Evolutionary conservation across 2,113 vertebrate genomes (phyloP), one percentile per base, ranked within the genome.

Genomic region (Proterorhinus semilunaris): DNA sequence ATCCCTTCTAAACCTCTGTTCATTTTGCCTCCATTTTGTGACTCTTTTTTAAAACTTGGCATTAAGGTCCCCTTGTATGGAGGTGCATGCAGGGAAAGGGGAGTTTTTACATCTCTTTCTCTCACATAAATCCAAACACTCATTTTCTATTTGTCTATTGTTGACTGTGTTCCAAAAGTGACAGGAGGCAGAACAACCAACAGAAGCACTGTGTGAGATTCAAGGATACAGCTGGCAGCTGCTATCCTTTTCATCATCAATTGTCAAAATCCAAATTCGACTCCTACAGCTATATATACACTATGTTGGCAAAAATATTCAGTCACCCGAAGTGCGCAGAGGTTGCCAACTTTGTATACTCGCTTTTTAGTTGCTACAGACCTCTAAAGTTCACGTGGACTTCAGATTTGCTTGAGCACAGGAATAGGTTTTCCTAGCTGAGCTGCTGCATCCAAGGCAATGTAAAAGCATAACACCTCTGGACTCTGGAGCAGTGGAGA

Each of bases 131-230:
- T 43, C 57, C 36, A 43, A 59, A 44, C 36, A 43, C 42, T 61
- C 43, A 61, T 61, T 61, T 45, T 61, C 58, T 61, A 42, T 44
- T 44, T 61, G 58, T 61, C 42, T 45, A 42, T 61, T 61, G 58
- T 61, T 61, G 58, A 61, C 44, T 8, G 3, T 7, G 13, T 11
- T 61, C 58, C 58, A 61, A 45, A 44, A 61, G 58, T 15, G 58
- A 61, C 58, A 45, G 58, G 13, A 61, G 58, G 42, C 58, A 45
- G 58, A 1, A 36, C 43, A 44, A 61, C 13, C 16, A 13, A 61
- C 58, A 61, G 58, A 13, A 59, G 57, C 27, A 15, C 12, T 59
- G 57, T 36, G 43, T 59, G 27, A 59, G 43, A 59, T 43, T 59
- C 12, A 9, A 61, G 27, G 6, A 58, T 13, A 45, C n/a, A 51